Conservation (phyloP, 2,888 invertebrate genomes). For the Nipponacmea schrenckii region DNA sequence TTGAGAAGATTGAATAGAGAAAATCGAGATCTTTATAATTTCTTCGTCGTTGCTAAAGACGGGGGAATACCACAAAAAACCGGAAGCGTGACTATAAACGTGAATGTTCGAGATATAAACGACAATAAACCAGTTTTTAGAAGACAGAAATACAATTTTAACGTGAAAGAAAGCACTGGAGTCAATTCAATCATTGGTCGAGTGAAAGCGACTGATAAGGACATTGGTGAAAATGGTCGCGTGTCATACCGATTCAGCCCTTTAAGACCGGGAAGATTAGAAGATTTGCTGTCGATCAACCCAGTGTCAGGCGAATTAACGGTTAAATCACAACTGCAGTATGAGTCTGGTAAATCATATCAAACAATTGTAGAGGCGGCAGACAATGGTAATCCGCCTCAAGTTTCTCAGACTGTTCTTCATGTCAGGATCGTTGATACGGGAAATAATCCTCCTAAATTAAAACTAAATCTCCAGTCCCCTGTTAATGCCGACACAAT, state of each 20-base stretch:
- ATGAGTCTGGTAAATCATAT: slow-evolving; percentile 29
- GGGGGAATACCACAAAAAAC: slow-evolving; percentile 22
- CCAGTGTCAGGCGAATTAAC: slow-evolving; percentile 35
- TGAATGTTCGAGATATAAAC: slow-evolving; percentile 35
- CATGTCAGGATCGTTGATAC: slow-evolving; percentile 76
- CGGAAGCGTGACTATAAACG: slow-evolving; percentile 27
- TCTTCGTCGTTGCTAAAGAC: slow-evolving; percentile 33
- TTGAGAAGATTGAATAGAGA: slow-evolving; percentile 30
- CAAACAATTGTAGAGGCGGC: slow-evolving; percentile 33
- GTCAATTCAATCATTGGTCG: slow-evolving; percentile 26
- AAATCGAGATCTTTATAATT: slow-evolving; percentile 21
- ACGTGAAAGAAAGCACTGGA: slow-evolving; percentile 28
- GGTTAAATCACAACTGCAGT: slow-evolving; percentile 29
- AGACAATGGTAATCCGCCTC: slow-evolving; percentile 34
- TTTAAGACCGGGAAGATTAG: slow-evolving; percentile 22
- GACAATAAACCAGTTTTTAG: slow-evolving; percentile 35
- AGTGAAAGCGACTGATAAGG: slow-evolving; percentile 84
- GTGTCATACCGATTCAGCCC: slow-evolving; percentile 65
- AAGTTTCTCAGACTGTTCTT: slow-evolving; percentile 31
- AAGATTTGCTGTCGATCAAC: slow-evolving; percentile 32
- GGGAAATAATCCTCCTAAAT: slow-evolving; percentile 90
- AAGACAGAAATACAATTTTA: slow-evolving; percentile 28
- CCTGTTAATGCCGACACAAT: slow-evolving; percentile 20
- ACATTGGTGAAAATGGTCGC: slow-evolving; percentile 80
- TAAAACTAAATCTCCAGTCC: slow-evolving; percentile 27